Evolutionary conservation across 1,140 invertebrate genomes (phyloP).

Genomic region (Venturia canescens): DNA sequence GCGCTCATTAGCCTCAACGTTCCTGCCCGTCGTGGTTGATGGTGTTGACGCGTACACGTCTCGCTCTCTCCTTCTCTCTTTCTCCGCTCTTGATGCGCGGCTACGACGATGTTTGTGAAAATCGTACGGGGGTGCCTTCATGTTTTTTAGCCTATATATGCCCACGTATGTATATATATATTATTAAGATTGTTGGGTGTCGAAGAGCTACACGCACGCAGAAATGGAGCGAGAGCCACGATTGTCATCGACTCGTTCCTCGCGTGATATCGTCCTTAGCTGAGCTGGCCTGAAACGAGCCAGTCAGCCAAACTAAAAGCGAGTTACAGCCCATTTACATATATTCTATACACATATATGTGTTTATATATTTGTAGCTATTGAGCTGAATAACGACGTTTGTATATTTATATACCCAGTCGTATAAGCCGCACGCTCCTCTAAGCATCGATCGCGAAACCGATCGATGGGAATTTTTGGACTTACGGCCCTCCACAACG

Average conservation of each 20-base stretch:
- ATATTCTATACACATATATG: slow-evolving; percentile 15
- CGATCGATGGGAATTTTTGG: slow-evolving; percentile 42
- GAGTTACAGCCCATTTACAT: slow-evolving; percentile 16
- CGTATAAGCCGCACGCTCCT: slow-evolving; percentile 7
- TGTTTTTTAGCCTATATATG: background rate
- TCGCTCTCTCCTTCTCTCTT: background rate
- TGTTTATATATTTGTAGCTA: background rate
- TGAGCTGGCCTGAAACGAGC: slow-evolving; percentile 25
- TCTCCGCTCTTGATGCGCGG: slow-evolving; percentile 15
- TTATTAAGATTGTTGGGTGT: slow-evolving; percentile 61
- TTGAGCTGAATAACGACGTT: too few species aligned
- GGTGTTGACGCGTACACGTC: slow-evolving; percentile 58
- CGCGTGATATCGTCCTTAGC: slow-evolving; percentile 71
- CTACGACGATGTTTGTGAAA: slow-evolving; percentile 62
- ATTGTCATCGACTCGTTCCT: slow-evolving; percentile 70
- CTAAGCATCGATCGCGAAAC: slow-evolving; percentile 23
- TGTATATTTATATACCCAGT: too few species aligned
- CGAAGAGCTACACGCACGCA: slow-evolving; percentile 43
- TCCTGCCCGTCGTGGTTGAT: slow-evolving; percentile 58
- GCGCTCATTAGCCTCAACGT: slow-evolving; percentile 69
- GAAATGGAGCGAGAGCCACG: slow-evolving; percentile 58
- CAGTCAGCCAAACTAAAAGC: slow-evolving; percentile 32
- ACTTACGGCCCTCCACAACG: slow-evolving; percentile 7
- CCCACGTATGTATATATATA: background rate
- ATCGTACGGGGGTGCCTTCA: slow-evolving; percentile 62